Evolutionary conservation across 2,888 invertebrate species (phyloP).

Genomic region (Meiosimyza decipiens): DNA sequence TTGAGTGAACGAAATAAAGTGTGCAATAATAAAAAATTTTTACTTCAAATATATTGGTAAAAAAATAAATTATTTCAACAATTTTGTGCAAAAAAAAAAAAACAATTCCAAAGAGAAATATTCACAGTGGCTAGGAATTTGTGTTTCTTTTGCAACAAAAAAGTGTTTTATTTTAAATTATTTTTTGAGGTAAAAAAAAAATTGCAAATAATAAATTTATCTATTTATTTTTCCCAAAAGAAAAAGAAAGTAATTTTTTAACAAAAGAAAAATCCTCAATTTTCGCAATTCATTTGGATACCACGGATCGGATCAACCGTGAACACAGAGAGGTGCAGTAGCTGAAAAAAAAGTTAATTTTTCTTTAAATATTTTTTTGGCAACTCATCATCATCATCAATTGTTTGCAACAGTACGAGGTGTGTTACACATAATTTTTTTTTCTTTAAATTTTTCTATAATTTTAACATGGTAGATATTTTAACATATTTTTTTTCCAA

Average conservation of each 20-base stretch:
- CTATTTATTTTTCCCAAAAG: background rate
- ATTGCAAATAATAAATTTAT: background rate
- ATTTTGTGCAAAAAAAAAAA: conserved; percentile 7
- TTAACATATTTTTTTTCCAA: no score
- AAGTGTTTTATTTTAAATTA: background rate
- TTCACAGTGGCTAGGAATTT: background rate
- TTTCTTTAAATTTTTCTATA: background rate
- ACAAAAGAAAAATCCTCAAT: conserved; percentile 9
- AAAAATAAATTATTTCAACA: conserved; percentile 9
- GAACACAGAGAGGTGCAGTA: no score
- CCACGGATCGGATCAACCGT: background rate
- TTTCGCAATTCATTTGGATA: conserved; percentile 9
- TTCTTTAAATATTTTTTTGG: conserved; percentile 2
- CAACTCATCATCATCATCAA: conserved; percentile 21
- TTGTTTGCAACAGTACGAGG: conserved; percentile 8
- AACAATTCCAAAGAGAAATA: background rate
- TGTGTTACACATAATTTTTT: conserved; percentile 10
- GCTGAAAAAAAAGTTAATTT: no score
- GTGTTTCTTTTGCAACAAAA: background rate
- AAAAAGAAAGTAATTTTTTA: conserved; percentile 8
- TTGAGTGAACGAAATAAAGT: conserved; percentile 10
- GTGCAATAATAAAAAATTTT: conserved; percentile 9
- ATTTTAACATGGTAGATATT: background rate
- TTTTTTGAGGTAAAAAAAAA: background rate
- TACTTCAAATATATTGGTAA: background rate